Conservation (phyloP, 1,140 invertebrate species). For the Diorhabda sublineata region DNA sequence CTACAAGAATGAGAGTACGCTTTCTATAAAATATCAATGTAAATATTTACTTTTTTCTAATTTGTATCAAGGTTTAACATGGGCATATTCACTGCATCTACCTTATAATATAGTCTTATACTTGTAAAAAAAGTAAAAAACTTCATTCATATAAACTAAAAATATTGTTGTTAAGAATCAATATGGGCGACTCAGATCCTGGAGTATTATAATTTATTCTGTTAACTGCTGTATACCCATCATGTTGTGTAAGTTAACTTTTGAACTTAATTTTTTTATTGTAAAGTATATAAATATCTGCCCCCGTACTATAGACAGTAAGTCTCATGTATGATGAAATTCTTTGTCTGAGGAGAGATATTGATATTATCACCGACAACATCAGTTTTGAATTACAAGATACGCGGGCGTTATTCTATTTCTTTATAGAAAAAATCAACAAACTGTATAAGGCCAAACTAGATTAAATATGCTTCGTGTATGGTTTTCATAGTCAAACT, state of each 20-base stretch:
- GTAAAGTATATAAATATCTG: neutral
- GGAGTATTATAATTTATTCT: neutral
- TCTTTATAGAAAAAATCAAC: neutral
- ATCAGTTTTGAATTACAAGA: neutral
- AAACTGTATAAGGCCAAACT: neutral
- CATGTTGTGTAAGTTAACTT: neutral
- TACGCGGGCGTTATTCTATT: neutral
- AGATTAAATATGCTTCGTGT: conserved; percentile 1
- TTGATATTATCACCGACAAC: conserved; percentile 1
- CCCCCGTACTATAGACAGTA: neutral
- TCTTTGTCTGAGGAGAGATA: neutral
- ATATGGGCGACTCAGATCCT: neutral
- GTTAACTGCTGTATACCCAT: too few relatives aligned
- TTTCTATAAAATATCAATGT: too few relatives aligned
- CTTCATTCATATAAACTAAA: neutral
- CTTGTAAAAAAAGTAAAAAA: neutral
- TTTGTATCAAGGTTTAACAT: too few relatives aligned
- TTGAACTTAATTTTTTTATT: neutral
- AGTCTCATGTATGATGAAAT: neutral
- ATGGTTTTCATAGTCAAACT: neutral
- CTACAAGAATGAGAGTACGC: too few relatives aligned
- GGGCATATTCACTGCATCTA: too few relatives aligned
- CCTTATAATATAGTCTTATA: too few relatives aligned
- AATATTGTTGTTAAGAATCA: neutral
- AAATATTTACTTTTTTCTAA: too few relatives aligned